Conservation (phyloP, 2,797 vertebrate species). For the Rousettus madagascariensis region DNA sequence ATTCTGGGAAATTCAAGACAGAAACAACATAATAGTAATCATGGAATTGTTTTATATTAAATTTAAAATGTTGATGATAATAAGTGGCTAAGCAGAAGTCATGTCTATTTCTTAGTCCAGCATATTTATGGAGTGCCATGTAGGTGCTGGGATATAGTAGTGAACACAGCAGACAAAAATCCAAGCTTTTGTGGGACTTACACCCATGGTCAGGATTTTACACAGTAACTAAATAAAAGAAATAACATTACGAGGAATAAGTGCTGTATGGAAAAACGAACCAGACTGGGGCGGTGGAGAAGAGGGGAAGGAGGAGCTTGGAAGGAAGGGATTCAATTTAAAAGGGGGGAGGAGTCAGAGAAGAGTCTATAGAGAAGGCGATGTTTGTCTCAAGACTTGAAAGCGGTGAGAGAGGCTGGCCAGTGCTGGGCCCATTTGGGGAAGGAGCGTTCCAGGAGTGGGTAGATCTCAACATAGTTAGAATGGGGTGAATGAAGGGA, state of each 20-base stretch:
- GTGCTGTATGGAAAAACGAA: neutral
- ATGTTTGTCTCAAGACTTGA: neutral
- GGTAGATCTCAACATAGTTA: neutral
- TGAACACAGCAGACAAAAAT: neutral
- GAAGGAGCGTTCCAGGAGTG: neutral
- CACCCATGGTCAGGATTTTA: neutral
- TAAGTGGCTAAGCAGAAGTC: neutral
- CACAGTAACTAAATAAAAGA: neutral
- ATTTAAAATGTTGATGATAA: neutral
- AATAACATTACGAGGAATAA: accelerated
- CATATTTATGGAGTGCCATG: neutral
- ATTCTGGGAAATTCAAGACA: neutral
- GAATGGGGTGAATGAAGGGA: neutral
- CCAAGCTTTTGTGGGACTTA: neutral
- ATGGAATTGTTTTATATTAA: neutral
- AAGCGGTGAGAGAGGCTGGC: neutral
- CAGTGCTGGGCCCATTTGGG: neutral
- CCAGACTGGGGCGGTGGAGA: neutral
- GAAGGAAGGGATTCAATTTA: neutral
- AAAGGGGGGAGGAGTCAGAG: neutral
- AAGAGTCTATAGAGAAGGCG: neutral
- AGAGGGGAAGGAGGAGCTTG: neutral
- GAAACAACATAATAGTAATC: neutral
- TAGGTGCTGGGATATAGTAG: neutral
- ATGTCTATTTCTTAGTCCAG: neutral